Conservation (phyloP, 2,888 invertebrate species). For the Stegophylla sp. region DNA sequence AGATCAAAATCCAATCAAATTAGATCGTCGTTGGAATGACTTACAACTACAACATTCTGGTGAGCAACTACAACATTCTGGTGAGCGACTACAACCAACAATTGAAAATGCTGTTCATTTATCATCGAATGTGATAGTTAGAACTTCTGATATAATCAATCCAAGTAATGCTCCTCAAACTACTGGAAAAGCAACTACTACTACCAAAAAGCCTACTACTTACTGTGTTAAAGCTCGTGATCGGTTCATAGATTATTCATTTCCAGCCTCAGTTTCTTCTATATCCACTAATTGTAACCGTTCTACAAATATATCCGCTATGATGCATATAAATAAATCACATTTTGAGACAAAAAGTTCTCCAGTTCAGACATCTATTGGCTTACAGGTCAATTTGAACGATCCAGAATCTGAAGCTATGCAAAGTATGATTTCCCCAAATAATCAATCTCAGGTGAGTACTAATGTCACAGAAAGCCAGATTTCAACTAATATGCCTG, state of each 20-base stretch:
- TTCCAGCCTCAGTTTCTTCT: slow-evolving; percentile 38
- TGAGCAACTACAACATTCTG: slow-evolving; percentile 3
- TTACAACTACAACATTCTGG: slow-evolving; percentile 23
- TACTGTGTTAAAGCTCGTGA: slow-evolving; percentile 34
- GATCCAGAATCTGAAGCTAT: slow-evolving; percentile 13
- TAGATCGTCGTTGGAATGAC: slow-evolving; percentile 29
- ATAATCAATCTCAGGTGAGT: slow-evolving; percentile 30
- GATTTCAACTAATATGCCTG: slow-evolving; percentile 6
- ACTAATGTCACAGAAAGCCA: slow-evolving; percentile 2
- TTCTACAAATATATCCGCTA: slow-evolving; percentile 2
- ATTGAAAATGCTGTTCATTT: slow-evolving; percentile 27
- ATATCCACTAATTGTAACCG: slow-evolving; percentile 21
- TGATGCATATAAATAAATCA: slow-evolving; percentile 8
- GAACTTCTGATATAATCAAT: slow-evolving; percentile 24
- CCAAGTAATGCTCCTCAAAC: slow-evolving; percentile 13
- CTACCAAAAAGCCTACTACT: slow-evolving; percentile 22
- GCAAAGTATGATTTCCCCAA: not conserved
- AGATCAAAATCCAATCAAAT: slow-evolving; percentile 21
- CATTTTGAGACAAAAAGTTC: slow-evolving; percentile 31
- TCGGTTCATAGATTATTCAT: slow-evolving; percentile 29
- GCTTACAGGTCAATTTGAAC: slow-evolving; percentile 38
- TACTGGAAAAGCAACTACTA: slow-evolving; percentile 9
- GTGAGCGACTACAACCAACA: slow-evolving; percentile 7
- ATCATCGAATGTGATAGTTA: slow-evolving; percentile 38
- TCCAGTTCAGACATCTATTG: slow-evolving; percentile 44